Evolutionary conservation across 2,888 invertebrate species (phyloP), one percentile per base, ranked within the genome.

Genomic region (Limnephilus marmoratus): DNA sequence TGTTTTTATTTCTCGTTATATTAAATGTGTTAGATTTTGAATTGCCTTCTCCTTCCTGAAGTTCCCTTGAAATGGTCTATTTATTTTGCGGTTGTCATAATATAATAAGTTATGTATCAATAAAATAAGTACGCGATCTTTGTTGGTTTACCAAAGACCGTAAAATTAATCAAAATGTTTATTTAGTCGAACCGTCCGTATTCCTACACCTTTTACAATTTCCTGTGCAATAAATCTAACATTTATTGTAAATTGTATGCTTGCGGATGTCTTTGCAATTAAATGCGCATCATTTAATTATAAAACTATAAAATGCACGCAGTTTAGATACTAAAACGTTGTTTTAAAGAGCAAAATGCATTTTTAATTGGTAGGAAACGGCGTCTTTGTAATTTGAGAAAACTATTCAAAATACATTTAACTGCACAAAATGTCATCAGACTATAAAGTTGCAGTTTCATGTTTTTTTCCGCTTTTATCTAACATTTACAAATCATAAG

Each of bases 111-210:
- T 68, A 68, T 68, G 9, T 24, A 68, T 11, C 24, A 68, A 68
- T 68, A 68, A 68, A 68, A 68, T 68, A 68, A 24, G 68, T 68
- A 2, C 24, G n/a, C 68, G 24, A 68, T 83, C 29, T 49, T n/a
- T 86, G 86, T 86, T 86, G 86, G 13, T 86, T 86, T 45, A 86
- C 29, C 86, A 24, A 86, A 15, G 86, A 86, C 86, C 45, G 45
- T 86, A 86, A 86, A 86, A 86, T 49, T 41, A 86, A 86, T 18
- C 13, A 86, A 86, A 86, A 86, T 86, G n/a, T 86, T 49, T 29
- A 45, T 85, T 34, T 49, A 49, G 24, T 37, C 24, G 41, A n/a
- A n/a, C 49, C n/a, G 24, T 37, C 45, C 13, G 29, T 15, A 86
- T 86, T 11, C n/a, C 9, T 49, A 45, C 49, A 86, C 13, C 86